Evolutionary conservation across 2,888 invertebrate genomes (phyloP), one percentile per base, ranked within the genome.

Genomic region (Pollenia labialis): DNA sequence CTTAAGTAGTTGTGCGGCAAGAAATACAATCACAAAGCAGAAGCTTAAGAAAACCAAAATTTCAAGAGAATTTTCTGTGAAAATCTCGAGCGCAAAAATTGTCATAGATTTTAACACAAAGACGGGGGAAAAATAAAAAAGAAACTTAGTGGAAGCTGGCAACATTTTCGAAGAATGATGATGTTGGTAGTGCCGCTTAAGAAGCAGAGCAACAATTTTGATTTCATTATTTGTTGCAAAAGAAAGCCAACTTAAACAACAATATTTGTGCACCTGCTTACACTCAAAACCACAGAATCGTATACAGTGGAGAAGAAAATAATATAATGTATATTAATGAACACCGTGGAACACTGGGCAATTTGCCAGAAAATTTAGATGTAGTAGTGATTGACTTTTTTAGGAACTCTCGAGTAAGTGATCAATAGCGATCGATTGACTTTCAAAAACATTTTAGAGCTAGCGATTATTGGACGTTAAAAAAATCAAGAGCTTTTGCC

Each of bases 211-310:
- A 46, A 60, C 66, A 79, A 74, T 81, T 85, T 85, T 87, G 80
- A 87, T 87, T 88, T 80, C 68, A 80, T 77, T 76, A 77, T 68
- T 88, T 82, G 81, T 77, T 60, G 44, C 72, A 62, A 62, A 71
- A 87, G 69, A 85, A 76, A 80, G 44, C 62, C 54, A 82, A 80
- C 60, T 69, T 82, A 44, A 75, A 75, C 52, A 87, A 75, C 50
- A 87, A 76, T 66, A 79, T 79, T 74, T 85, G 40, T 66, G 64
- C 74, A 82, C 72, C 80, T 66, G 48, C 11, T 56, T 64, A 60
- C 46, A 11, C 23, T 23, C 56, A 68, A n/a, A 71, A 7, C 16
- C 66, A 56, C 40, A 42, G 8, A 68, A 12, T 7, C 14, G n/a
- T 50, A 54, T 32, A 42, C 62, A 52, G 56, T 23, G 10, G 18